These are phyloP conservation scores for Hoplias malabaricus DNA, from an alignment of 2,113 vertebrate species.

Conservation along the genomic window DNA sequence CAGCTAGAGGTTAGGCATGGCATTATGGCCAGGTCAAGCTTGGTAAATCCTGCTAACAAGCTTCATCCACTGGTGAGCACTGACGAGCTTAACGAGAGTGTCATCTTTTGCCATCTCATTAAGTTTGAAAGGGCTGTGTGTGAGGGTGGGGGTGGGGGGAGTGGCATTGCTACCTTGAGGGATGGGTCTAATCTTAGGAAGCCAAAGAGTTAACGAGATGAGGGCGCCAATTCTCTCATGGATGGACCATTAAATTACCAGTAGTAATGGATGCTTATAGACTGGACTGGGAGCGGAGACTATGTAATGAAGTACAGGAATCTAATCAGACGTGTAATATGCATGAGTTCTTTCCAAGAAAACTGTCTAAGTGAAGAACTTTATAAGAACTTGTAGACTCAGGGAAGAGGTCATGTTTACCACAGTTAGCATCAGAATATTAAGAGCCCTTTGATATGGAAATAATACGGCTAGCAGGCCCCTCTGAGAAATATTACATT, in stretches of 20 bases:
- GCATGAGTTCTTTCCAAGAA: background rate
- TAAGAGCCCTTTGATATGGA: slow-evolving; percentile 21
- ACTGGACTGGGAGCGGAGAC: background rate
- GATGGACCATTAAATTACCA: background rate
- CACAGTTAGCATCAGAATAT: slow-evolving; percentile 11
- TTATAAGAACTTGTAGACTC: slow-evolving; percentile 11
- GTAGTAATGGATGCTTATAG: background rate
- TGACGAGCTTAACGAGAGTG: background rate
- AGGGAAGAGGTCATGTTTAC: slow-evolving; percentile 8
- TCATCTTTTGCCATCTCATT: slow-evolving; percentile 33
- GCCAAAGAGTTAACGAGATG: slow-evolving; percentile 15
- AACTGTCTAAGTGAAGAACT: background rate
- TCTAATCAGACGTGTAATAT: slow-evolving; percentile 11
- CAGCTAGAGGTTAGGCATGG: background rate
- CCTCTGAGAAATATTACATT: slow-evolving; percentile 18
- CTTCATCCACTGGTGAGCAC: background rate
- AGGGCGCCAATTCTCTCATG: background rate
- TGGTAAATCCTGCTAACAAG: slow-evolving; percentile 3
- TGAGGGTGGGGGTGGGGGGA: too few species aligned
- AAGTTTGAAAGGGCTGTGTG: too few species aligned
- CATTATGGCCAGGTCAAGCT: background rate
- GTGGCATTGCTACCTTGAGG: background rate
- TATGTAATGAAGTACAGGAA: background rate
- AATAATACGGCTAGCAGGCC: slow-evolving; percentile 8
- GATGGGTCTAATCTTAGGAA: background rate